Evolutionary conservation across 2,797 vertebrate species (phyloP), one percentile per base, ranked within the genome.

Genomic region (Hypotaenidia okinawae): DNA sequence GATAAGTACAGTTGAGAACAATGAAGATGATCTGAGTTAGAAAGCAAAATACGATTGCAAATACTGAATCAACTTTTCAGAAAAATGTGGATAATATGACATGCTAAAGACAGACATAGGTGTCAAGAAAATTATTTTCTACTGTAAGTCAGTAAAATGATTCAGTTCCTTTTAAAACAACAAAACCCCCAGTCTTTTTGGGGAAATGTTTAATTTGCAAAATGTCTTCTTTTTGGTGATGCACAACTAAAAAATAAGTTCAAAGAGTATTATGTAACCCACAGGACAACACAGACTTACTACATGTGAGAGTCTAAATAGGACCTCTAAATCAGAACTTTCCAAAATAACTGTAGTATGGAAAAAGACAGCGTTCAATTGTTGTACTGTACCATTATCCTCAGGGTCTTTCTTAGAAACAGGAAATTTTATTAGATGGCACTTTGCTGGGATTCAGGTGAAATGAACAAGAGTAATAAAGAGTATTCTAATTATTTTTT

Each of bases 171-270:
- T 21, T n/a, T 27, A 57, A 83, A 88, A 39, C 10, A 66, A 25
- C 1, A 9, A 16, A n/a, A 35, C 49, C 19, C 3, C 5, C 15
- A n/a, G 2, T 17, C 11, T 22, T 69, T 70, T 13, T 3, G 2
- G 14, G 7, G 3, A 66, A 27, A 43, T 41, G 3, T 37, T 87
- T 63, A 57, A 24, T 9, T 57, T 88, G 16, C 17, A 37, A 76
- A 73, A 73, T 21, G 0, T n/a, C 9, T 67, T 66, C 2, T 5
- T 67, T 74, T 74, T 47, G 4, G 10, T 88, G 6, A 66, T 69
- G 12, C 4, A 5, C 18, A 59, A 19, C 11, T 79, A 28, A 75
- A 85, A 70, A 83, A 23, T 67, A 86, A 52, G 8, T 79, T 68
- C 6, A 18, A 85, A 64, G 5, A n/a, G 1, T 47, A 16, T 72